Evolutionary conservation across 2,888 invertebrate species (phyloP).

Genomic region (Hecatera dysodea): DNA sequence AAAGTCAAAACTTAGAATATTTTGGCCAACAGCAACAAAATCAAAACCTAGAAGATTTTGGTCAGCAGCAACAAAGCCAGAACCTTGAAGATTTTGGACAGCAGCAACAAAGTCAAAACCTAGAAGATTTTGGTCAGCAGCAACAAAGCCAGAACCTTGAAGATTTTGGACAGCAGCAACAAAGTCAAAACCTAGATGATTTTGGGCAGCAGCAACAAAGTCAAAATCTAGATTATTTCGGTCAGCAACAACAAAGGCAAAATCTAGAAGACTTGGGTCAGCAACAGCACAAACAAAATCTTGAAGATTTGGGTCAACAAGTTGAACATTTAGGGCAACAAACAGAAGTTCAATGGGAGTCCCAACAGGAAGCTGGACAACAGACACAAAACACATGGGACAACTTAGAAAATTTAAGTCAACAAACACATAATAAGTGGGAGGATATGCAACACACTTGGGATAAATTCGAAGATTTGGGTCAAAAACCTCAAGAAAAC

Average conservation of each 20-base stretch:
- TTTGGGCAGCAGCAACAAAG: constrained; percentile 20
- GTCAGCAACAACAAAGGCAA: constrained; percentile 27
- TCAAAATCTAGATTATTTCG: constrained; percentile 6
- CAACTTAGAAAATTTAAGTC: constrained; percentile 71
- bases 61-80: no score
- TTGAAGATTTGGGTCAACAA: constrained; percentile 67
- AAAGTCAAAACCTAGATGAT: constrained; percentile 15
- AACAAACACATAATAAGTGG: constrained; percentile 71
- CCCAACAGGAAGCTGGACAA: constrained; percentile 71
- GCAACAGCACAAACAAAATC: constrained; percentile 63
- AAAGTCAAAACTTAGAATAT: constrained; percentile 25
- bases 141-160: constrained; percentile 41
- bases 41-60: no score
- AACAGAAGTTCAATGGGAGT: constrained; percentile 62
- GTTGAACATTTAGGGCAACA: constrained; percentile 55
- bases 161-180: constrained; percentile 25
- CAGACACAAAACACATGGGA: constrained; percentile 68
- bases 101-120: constrained; percentile 29
- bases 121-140: constrained; percentile 37
- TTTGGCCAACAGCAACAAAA: no score
- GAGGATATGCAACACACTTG: constrained; percentile 62
- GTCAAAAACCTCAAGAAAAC: constrained; percentile 63
- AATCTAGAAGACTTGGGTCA: constrained; percentile 44
- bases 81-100: no score
- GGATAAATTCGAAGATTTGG: constrained; percentile 57